Evolutionary conservation across 2,888 invertebrate genomes (phyloP).

Genomic region (Heliothis peltigera): DNA sequence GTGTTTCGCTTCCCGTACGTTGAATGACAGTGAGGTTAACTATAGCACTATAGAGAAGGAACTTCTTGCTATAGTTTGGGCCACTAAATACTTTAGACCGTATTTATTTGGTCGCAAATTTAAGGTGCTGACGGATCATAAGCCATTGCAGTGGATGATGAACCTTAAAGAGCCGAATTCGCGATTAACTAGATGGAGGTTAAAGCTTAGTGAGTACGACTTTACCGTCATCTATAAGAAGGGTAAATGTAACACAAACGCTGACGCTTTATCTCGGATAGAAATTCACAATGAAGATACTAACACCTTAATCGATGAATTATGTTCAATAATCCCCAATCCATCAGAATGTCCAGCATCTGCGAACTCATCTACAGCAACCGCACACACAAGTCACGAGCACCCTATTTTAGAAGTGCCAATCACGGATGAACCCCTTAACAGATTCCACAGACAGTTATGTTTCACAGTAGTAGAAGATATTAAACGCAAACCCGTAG

Average conservation of each 20-base stretch:
- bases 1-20: no score
- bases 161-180: slow-evolving; percentile 2
- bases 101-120: slow-evolving; percentile 3
- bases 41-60: no score
- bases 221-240: slow-evolving; percentile 14
- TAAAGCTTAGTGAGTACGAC: no score
- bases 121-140: slow-evolving; percentile 2
- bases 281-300: slow-evolving; percentile 6
- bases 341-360: neutral
- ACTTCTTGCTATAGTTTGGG: no score
- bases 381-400: neutral
- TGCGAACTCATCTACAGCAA: slow-evolving; percentile 1
- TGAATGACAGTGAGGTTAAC: no score
- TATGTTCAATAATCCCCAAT: neutral
- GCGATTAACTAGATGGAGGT: neutral
- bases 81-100: neutral
- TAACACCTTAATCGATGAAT: no score
- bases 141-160: slow-evolving; percentile 4
- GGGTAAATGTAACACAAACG: slow-evolving; percentile 12
- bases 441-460: slow-evolving; percentile 3
- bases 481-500: neutral
- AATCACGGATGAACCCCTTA: slow-evolving; percentile 9
- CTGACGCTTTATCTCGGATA: slow-evolving; percentile 9
- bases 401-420: neutral
- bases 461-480: neutral